phyloP scores from a whole-genome alignment of 2,797 vertebrate species.

The Cynopterus sphinx region DNA sequence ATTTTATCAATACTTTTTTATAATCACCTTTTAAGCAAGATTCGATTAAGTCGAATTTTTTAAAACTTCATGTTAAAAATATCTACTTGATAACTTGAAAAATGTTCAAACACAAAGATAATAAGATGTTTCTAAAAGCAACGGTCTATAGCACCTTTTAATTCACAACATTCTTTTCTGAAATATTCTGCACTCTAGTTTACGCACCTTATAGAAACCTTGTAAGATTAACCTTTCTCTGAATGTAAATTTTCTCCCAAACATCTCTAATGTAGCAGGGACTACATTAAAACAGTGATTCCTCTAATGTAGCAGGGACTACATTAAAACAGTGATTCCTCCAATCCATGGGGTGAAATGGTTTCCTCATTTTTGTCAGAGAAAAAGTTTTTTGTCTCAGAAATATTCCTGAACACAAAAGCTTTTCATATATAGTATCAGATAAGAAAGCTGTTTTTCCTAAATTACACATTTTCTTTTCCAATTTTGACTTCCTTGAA shows the following conservation, averaged over 20 bases:
- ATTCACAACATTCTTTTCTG: neutral
- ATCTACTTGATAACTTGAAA: neutral
- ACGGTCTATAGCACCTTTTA: conserved; percentile 29
- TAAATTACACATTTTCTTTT: neutral
- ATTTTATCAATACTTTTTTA: neutral
- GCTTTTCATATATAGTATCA: neutral
- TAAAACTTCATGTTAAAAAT: conserved; percentile 18
- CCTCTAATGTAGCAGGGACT: neutral
- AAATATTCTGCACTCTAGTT: neutral
- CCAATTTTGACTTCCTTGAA: neutral
- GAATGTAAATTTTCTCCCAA: neutral
- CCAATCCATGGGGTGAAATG: neutral
- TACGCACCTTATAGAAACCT: neutral
- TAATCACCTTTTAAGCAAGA: conserved; percentile 8
- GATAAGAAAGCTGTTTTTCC: neutral
- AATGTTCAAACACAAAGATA: neutral
- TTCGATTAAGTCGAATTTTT: neutral
- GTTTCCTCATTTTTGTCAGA: neutral
- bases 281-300: neutral
- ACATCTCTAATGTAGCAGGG: neutral
- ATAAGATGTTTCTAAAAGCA: neutral
- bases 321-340: neutral
- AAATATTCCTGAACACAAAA: conserved; percentile 9
- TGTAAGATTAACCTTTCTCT: neutral
- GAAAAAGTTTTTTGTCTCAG: neutral